Conservation (phyloP, 1,140 invertebrate species). For the Propsilocerus akamusi region DNA sequence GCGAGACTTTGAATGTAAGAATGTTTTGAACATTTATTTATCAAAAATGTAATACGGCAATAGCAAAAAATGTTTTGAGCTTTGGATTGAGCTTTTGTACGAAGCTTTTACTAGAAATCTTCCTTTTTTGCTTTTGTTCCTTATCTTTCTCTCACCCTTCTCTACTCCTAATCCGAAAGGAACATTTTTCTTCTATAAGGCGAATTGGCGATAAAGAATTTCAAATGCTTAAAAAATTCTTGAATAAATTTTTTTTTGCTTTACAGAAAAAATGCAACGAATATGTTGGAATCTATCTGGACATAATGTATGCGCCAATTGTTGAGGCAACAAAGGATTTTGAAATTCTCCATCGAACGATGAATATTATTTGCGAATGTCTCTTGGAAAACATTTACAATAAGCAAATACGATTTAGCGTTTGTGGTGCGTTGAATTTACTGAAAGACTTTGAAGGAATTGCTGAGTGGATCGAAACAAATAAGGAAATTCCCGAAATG, state of each 20-base stretch:
- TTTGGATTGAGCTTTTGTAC: too few relatives aligned
- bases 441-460: slow-evolving; percentile 57
- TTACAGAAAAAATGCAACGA: slow-evolving; percentile 12
- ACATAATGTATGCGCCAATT: slow-evolving; percentile 51
- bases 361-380: slow-evolving; percentile 62
- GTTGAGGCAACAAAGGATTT: slow-evolving; percentile 50
- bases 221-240: too few relatives aligned
- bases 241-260: too few relatives aligned
- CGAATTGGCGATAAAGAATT: too few relatives aligned
- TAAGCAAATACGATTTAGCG: slow-evolving; percentile 51
- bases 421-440: slow-evolving; percentile 34
- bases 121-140: too few relatives aligned
- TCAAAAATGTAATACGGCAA: too few relatives aligned
- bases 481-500: slow-evolving; percentile 30
- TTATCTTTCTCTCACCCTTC: too few relatives aligned
- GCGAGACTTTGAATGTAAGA: not conserved
- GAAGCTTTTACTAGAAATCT: too few relatives aligned
- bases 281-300: slow-evolving; percentile 25
- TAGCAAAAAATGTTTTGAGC: too few relatives aligned
- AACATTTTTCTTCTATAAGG: too few relatives aligned
- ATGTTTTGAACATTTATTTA: too few relatives aligned
- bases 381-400: slow-evolving; percentile 70
- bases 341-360: slow-evolving; percentile 49
- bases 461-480: slow-evolving; percentile 42
- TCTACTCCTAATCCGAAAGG: too few relatives aligned